Percentiles rank a stretch among this genome's conserved stretches.
Conservation (phyloP, 2,113 vertebrate genomes). For the Origma solitaria region DNA sequence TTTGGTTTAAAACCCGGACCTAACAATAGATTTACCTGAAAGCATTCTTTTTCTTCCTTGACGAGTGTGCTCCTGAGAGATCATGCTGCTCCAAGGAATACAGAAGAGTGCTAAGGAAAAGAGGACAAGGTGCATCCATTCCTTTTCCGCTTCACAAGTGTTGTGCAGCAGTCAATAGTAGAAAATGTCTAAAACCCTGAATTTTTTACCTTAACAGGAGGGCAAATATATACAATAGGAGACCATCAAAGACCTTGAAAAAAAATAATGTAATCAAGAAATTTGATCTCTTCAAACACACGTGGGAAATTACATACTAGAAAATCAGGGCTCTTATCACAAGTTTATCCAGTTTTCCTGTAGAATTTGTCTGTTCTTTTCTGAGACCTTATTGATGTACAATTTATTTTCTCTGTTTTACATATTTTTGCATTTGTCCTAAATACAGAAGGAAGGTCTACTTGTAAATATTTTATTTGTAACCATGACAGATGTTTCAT, state of each 20-base stretch:
- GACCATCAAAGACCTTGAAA: background rate
- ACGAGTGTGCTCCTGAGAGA: background rate
- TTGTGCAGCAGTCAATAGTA: background rate
- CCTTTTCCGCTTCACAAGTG: background rate
- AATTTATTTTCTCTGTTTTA: background rate
- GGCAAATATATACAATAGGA: background rate
- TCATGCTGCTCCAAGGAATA: background rate
- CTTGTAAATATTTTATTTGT: background rate
- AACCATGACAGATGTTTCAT: background rate
- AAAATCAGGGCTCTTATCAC: background rate
- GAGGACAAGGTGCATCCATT: background rate
- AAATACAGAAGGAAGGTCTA: background rate
- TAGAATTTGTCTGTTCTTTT: background rate
- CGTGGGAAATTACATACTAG: background rate
- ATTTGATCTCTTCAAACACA: background rate
- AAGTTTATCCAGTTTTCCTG: background rate
- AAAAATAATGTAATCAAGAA: background rate
- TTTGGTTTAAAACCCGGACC: background rate
- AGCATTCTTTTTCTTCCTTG: background rate
- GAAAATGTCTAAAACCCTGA: background rate
- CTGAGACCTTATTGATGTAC: background rate
- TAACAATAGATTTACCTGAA: background rate
- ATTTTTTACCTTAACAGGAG: background rate
- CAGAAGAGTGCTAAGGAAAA: background rate
- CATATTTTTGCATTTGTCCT: background rate